Evolutionary conservation across 2,888 invertebrate genomes (phyloP).

Genomic region (Acleris laterana): DNA sequence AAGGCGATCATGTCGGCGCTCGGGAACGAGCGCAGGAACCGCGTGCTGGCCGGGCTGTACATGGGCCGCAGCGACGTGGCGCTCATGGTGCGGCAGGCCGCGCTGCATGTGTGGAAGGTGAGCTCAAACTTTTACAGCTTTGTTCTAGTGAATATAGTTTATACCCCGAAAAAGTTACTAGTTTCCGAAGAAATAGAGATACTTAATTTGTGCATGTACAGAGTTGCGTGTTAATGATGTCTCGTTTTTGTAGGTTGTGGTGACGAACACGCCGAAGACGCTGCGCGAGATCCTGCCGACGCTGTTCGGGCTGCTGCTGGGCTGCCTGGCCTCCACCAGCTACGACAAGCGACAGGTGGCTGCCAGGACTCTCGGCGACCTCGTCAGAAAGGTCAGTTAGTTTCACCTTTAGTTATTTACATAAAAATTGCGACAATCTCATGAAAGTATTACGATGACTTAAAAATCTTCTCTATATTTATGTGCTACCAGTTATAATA

Average conservation of each 20-base stretch:
- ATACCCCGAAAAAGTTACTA: too few relatives aligned
- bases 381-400: conserved; percentile 90
- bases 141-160: too few relatives aligned
- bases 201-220: too few relatives aligned
- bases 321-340: conserved; percentile 97
- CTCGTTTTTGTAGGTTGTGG: conserved; percentile 88
- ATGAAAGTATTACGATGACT: too few relatives aligned
- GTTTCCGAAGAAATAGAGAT: too few relatives aligned
- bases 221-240: background rate
- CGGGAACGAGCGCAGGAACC: conserved; percentile 94
- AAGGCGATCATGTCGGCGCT: conserved; percentile 94
- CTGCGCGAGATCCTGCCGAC: conserved; percentile 97
- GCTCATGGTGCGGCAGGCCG: conserved; percentile 97
- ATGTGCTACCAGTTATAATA: too few relatives aligned
- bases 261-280: conserved; percentile 98
- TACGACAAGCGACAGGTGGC: conserved; percentile 98
- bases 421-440: too few relatives aligned
- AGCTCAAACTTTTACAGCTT: too few relatives aligned
- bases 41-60: conserved; percentile 96
- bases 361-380: conserved; percentile 97
- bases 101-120: conserved; percentile 99
- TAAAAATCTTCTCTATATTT: too few relatives aligned
- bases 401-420: too few relatives aligned
- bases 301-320: conserved; percentile 94
- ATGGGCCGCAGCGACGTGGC: conserved; percentile 99